Evolutionary conservation across 1,140 invertebrate genomes (phyloP), one percentile per base, ranked within the genome.

Genomic region (Drosophila jambulina): DNA sequence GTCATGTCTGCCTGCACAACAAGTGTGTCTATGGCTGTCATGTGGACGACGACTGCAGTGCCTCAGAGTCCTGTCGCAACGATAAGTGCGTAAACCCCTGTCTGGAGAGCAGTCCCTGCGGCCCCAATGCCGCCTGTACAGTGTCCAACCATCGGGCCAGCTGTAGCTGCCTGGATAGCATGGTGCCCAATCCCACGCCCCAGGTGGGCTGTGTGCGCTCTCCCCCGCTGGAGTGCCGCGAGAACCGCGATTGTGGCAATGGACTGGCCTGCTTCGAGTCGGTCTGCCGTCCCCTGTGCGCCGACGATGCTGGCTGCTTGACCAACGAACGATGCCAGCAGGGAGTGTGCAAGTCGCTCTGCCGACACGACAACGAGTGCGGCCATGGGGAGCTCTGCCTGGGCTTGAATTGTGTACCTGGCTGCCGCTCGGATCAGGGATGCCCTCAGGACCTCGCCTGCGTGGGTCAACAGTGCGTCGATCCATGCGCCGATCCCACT

Each of bases 11-110:
- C 87, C 93, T 97, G 29, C 95, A 95, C 75, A 97, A 97, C 80
- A 96, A 96, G 93, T 98, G 97, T 82, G 94, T 96, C 51, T 96
- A 96, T 80, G 98, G 97, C 12, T 98, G 98, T 85, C 95, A 96
- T 70, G 95, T 95, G 13, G 97, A 98, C 83, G 96, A 97, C 78
- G 97, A 98, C 91, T 98, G 98, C 91, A 95, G 96, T 78, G 95
- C 95, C 8, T 96, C 95, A 43, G 96, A 98, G 92, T 95, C 96
- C 1, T 98, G 97, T 77, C 93, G 95, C 76, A 95, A 95, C 51
- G 97, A 97, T 90, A 95, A 95, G 75, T 98, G 97, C 80, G 93
- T 95, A 9, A 96, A 97, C 93, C 97, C 97, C 0, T 98, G 97
- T 81, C 84, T 93, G 23, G 94, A 94, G 13, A 95, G 5, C 32